These are phyloP conservation scores for Sepioteuthis lessoniana DNA, from an alignment of 2,888 invertebrate genomes.

Conservation along the genomic window DNA sequence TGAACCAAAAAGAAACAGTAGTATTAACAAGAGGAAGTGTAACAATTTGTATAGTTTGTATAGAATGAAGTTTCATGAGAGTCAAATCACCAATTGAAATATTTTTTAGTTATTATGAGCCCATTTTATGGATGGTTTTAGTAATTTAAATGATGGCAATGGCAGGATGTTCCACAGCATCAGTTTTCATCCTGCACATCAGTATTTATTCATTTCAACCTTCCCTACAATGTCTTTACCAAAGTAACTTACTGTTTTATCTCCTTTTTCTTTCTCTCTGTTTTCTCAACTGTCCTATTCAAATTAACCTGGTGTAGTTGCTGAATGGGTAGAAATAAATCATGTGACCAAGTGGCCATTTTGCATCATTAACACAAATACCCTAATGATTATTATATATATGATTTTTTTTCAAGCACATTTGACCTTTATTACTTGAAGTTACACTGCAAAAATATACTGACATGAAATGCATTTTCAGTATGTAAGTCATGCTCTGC, in stretches of 20 bases:
- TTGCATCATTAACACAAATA: conserved; percentile 33
- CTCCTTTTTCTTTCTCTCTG: not conserved
- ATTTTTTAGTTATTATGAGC: not conserved
- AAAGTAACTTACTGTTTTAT: not conserved
- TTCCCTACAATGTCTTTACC: not conserved
- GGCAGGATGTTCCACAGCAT: not conserved
- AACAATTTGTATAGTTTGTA: not conserved
- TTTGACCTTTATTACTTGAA: not conserved
- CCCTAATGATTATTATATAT: no score
- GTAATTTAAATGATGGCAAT: not conserved
- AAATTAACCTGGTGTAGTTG: not conserved
- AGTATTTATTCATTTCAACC: not conserved
- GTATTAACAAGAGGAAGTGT: not conserved
- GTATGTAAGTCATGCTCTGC: not conserved
- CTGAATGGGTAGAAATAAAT: not conserved
- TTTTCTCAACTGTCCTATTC: not conserved
- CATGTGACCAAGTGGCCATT: not conserved
- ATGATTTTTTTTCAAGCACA: no score
- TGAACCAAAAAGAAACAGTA: not conserved
- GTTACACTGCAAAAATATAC: not conserved
- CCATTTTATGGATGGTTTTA: no score
- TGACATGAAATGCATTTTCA: not conserved
- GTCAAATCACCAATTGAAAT: not conserved
- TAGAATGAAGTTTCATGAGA: not conserved
- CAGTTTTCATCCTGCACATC: no score